Evolutionary conservation across 2,797 vertebrate species (phyloP).

Genomic region (Toxotes lorentzi): DNA sequence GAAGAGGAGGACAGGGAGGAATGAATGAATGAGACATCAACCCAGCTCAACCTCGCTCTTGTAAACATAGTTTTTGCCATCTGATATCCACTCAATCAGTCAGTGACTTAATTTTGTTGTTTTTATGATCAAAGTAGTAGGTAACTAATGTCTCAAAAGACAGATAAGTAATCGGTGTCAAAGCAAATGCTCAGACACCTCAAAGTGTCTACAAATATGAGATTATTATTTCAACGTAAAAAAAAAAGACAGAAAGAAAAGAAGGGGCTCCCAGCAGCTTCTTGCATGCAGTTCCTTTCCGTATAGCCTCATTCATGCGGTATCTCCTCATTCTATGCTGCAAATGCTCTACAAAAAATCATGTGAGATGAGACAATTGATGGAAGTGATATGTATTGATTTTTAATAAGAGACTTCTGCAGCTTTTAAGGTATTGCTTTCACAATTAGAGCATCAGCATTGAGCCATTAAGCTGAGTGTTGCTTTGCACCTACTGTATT

Average conservation of each 20-base stretch:
- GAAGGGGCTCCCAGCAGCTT: background rate
- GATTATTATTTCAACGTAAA: background rate
- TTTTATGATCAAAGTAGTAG: conserved; percentile 8
- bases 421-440: conserved; percentile 86
- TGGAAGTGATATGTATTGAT: conserved; percentile 79
- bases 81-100: background rate
- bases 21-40: too few species aligned
- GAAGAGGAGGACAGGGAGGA: too few species aligned
- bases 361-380: conserved; percentile 64
- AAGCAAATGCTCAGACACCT: background rate
- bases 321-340: conserved; percentile 17
- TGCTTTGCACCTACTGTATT: conserved; percentile 70
- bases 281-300: background rate
- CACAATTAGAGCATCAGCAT: conserved; percentile 79
- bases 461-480: conserved; percentile 72
- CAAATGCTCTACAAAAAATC: conserved; percentile 57
- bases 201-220: background rate
- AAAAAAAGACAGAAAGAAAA: background rate
- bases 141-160: background rate
- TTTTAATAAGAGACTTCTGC: conserved; percentile 76
- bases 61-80: too few species aligned
- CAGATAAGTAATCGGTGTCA: background rate
- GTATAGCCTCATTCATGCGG: conserved; percentile 1
- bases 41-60: too few species aligned
- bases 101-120: background rate